A percentile compares a stretch with the other conserved stretches of the same genome.
Evolutionary conservation across 2,797 vertebrate genomes (phyloP).

Genomic region (Aplochiton taeniatus): DNA sequence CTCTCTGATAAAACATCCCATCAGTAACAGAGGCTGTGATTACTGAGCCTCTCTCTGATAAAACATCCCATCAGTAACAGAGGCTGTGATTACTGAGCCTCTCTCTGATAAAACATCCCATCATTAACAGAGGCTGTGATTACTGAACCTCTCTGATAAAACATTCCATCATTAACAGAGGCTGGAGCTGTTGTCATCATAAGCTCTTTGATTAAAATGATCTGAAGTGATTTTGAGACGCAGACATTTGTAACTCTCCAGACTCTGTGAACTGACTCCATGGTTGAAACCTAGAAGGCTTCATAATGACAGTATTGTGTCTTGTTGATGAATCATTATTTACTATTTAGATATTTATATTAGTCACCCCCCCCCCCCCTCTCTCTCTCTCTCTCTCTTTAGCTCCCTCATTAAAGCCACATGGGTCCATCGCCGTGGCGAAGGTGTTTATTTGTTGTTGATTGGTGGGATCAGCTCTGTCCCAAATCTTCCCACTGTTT

Average conservation of each 20-base stretch:
- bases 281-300: too few relatives aligned
- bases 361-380: too few relatives aligned
- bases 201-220: constrained; percentile 55
- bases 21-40: constrained; percentile 39
- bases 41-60: too few relatives aligned
- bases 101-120: too few relatives aligned
- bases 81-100: too few relatives aligned
- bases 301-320: too few relatives aligned
- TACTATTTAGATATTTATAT: background rate
- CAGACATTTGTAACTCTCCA: constrained; percentile 8
- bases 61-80: too few relatives aligned
- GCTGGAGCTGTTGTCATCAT: constrained; percentile 43
- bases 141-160: too few relatives aligned
- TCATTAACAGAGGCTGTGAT: too few relatives aligned
- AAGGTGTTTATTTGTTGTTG: constrained; percentile 81
- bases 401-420: constrained; percentile 66
- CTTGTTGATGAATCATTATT: too few relatives aligned
- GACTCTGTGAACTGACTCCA: too few relatives aligned
- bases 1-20: too few relatives aligned
- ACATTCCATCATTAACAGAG: constrained; percentile 29
- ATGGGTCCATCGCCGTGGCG: constrained; percentile 46
- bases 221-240: constrained; percentile 34
- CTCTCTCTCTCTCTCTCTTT: constrained; percentile 60
- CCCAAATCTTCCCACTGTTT: constrained; percentile 75
- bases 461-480: constrained; percentile 73